Base-by-base conservation (phyloP, 1,140 invertebrate genomes). In the Drosophila rufa region DNA sequence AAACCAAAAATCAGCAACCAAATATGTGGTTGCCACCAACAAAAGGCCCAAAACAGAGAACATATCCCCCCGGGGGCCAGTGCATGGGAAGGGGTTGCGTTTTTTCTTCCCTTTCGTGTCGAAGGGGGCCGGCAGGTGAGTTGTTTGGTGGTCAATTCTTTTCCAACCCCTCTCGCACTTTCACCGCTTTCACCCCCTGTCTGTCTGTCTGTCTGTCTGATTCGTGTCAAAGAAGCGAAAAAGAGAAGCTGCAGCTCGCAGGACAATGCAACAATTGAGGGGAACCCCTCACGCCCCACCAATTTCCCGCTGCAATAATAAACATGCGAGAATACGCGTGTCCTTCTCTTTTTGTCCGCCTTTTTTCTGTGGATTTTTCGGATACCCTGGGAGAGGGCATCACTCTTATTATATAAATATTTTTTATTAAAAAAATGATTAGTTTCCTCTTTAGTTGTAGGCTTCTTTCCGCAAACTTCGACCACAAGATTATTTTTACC, bases 1-100 rank as follows among this genome's bases (percentile, higher is more conserved):
- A 91, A 91, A 91, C 89, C 89, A 91, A 89, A 91, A 91, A 91
- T 91, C 89, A 91, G 81, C 89, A 91, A 91, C 89, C 89, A 89
- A 91, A 91, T 91, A 87, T 87, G 89, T 89, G 89, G 89, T 91
- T 82, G 81, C 69, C 82, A 79, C 78, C 85, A 85, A 89, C 85
- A 89, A 89, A 90, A 90, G 82, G 75, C 79, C 78, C 67, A 89
- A 89, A 80, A 89, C 68, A 91, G 83, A 79, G 50, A 65, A 51
- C 57, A 78, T 60, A 61, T 56, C 40, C 50, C 74, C 75, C 46
- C 25, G 25, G 2, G 53, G 40, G 25, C 11, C 12, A 19, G 15
- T n/a, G 22, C 45, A 9, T 19, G 51, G 69, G 46, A 55, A 56
- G 22, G 68, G 53, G 60, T 55, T 55, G 60, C 30, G 33, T 43